phyloP scores from a whole-genome alignment of 2,888 invertebrate genomes.

The Gymnoscelis rufifasciata region DNA sequence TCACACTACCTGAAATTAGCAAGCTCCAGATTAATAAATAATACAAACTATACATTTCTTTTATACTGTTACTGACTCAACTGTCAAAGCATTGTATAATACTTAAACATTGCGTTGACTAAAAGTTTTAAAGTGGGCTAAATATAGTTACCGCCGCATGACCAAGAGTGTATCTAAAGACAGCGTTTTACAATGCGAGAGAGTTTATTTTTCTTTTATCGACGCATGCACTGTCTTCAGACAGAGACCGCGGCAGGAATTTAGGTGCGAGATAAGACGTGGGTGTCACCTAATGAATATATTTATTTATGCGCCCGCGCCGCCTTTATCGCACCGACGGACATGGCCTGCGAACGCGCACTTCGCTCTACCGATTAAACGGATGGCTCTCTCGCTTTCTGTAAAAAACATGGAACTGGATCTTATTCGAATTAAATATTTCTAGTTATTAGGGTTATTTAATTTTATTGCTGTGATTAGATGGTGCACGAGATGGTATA shows the following conservation, averaged over 20 bases:
- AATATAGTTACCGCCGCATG: too few species aligned
- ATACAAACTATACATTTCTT: too few species aligned
- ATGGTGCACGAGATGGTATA: too few species aligned
- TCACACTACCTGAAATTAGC: too few species aligned
- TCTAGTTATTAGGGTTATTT: too few species aligned
- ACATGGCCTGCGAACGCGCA: slow-evolving; percentile 34
- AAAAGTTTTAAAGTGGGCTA: too few species aligned
- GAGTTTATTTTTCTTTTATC: slow-evolving; percentile 38
- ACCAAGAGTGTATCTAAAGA: slow-evolving; percentile 3
- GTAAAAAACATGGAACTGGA: background rate
- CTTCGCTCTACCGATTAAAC: slow-evolving; percentile 25
- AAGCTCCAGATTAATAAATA: too few species aligned
- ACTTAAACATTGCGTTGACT: too few species aligned
- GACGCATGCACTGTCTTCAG: slow-evolving; percentile 40
- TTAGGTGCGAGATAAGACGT: slow-evolving; percentile 73
- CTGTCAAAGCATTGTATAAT: too few species aligned
- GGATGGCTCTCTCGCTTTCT: slow-evolving; percentile 15
- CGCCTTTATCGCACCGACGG: slow-evolving; percentile 61
- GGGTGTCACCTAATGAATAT: slow-evolving; percentile 79
- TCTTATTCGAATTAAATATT: background rate
- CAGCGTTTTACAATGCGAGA: slow-evolving; percentile 17
- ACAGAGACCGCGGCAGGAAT: slow-evolving; percentile 70
- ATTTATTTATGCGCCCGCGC: slow-evolving; percentile 69
- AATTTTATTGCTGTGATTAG: too few species aligned
- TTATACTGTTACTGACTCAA: too few species aligned